Evolutionary conservation across 2,888 invertebrate genomes (phyloP).

Genomic region (Tiliacea citrago): DNA sequence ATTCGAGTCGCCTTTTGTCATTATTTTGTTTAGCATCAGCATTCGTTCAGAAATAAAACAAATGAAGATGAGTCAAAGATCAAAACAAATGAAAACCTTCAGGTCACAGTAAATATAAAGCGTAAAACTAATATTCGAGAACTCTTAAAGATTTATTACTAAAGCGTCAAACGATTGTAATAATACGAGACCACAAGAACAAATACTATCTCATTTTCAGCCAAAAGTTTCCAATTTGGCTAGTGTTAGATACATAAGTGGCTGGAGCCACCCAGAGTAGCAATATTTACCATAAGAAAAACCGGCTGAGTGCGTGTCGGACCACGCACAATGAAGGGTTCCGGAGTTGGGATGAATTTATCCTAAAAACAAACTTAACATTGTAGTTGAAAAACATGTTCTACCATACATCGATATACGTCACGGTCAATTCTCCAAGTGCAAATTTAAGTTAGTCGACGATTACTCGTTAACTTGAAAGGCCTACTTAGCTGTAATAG

Average conservation of each 20-base stretch:
- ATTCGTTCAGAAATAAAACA: neutral
- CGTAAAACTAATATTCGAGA: neutral
- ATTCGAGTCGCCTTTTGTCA: neutral
- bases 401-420: too few relatives aligned
- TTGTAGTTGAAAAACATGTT: too few relatives aligned
- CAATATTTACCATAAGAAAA: slow-evolving; percentile 44
- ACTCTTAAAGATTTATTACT: neutral
- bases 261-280: neutral
- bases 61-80: neutral
- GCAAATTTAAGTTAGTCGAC: too few relatives aligned
- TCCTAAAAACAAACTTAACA: too few relatives aligned
- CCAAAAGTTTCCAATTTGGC: slow-evolving; percentile 28
- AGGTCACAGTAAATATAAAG: neutral
- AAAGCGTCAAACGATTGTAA: neutral
- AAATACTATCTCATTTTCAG: slow-evolving; percentile 8
- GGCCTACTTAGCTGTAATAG: too few relatives aligned
- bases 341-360: too few relatives aligned
- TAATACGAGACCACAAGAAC: neutral
- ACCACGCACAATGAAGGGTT: too few relatives aligned
- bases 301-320: too few relatives aligned
- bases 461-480: too few relatives aligned
- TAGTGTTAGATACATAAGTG: slow-evolving; percentile 35
- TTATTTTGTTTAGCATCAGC: neutral
- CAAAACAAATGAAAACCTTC: neutral
- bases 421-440: too few relatives aligned